These are phyloP conservation scores for Zaprionus kolodkinae DNA, from an alignment of 1,140 invertebrate genomes.

Conservation along the genomic window DNA sequence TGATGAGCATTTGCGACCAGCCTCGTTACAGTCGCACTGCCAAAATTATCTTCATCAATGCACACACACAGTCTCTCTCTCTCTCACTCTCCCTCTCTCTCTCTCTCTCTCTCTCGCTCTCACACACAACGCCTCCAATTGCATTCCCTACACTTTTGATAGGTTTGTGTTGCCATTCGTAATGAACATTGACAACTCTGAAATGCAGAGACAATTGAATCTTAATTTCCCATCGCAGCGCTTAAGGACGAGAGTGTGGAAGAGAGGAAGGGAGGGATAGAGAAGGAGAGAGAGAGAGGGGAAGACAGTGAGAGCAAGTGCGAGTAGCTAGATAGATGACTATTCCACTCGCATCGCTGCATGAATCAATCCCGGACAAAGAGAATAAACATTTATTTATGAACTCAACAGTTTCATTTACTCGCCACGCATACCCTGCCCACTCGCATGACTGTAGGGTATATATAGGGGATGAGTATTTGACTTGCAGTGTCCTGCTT, in stretches of 20 bases:
- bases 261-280: neutral
- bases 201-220: slow-evolving; percentile 81
- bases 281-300: neutral
- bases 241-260: neutral
- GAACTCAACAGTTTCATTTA: slow-evolving; percentile 30
- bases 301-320: too few relatives aligned
- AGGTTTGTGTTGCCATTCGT: slow-evolving; percentile 71
- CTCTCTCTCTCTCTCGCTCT: neutral
- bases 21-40: slow-evolving; percentile 53
- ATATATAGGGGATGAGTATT: neutral
- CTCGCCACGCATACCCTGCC: slow-evolving; percentile 1
- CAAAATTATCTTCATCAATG: slow-evolving; percentile 67
- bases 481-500: too few relatives aligned
- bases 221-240: slow-evolving; percentile 63
- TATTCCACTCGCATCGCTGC: slow-evolving; percentile 13
- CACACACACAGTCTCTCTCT: neutral
- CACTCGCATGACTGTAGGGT: neutral
- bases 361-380: slow-evolving; percentile 65
- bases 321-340: slow-evolving; percentile 20
- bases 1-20: slow-evolving; percentile 49
- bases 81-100: neutral
- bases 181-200: slow-evolving; percentile 78
- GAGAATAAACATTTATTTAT: slow-evolving; percentile 78
- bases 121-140: too few relatives aligned
- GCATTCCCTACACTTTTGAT: slow-evolving; percentile 62